Evolutionary conservation across 1,140 invertebrate genomes (phyloP).

Genomic region (Bradynema listronoti): DNA sequence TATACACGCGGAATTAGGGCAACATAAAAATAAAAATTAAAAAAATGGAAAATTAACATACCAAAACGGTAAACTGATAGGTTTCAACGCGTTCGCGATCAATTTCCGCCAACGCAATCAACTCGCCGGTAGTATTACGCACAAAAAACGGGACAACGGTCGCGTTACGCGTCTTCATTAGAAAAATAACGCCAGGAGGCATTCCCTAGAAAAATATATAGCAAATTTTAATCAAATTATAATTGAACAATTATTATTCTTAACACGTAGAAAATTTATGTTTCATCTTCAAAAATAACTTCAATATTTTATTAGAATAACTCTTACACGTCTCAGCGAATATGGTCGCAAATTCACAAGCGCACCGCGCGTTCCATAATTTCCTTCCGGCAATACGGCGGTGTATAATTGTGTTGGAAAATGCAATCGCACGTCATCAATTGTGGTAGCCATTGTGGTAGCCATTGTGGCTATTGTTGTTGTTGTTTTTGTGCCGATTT

Average conservation of each 20-base stretch:
- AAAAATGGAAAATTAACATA: conserved; percentile 14
- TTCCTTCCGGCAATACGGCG: conserved; percentile 47
- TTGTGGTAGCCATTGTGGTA: not conserved
- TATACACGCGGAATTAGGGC: not conserved
- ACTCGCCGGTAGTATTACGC: conserved; percentile 41
- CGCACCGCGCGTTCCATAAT: conserved; percentile 47
- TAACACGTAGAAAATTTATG: not conserved
- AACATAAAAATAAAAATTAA: not conserved
- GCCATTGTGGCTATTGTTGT: not conserved
- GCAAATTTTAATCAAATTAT: not conserved
- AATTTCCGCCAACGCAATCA: conserved; percentile 46
- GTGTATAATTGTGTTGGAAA: conserved; percentile 29
- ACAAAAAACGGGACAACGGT: conserved; percentile 44
- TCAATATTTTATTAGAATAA: not conserved
- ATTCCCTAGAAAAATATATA: conserved; percentile 17
- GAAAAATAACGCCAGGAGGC: conserved; percentile 26
- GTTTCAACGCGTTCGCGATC: conserved; percentile 38
- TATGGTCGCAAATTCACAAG: conserved; percentile 34
- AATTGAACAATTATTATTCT: not conserved
- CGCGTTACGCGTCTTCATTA: conserved; percentile 14
- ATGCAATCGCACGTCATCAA: not conserved
- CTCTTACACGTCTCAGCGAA: conserved; percentile 18
- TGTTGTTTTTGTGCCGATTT: not conserved
- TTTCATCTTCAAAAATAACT: not conserved
- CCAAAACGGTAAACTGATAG: conserved; percentile 40